These are phyloP conservation scores for Coluber constrictor DNA, from an alignment of 2,797 vertebrate species.

Conservation along the genomic window DNA sequence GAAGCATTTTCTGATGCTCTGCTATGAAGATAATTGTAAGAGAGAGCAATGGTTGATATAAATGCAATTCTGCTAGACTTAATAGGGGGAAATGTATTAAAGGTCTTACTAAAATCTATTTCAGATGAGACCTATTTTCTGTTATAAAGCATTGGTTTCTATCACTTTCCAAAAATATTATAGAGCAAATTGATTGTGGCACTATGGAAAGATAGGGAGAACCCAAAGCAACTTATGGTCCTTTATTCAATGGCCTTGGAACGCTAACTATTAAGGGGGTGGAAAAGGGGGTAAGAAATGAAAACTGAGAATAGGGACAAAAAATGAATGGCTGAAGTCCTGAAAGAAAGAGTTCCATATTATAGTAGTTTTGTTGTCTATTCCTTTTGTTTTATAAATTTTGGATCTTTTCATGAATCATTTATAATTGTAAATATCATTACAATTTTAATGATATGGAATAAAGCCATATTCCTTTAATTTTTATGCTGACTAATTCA, in stretches of 20 bases:
- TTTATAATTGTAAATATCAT: constrained; percentile 26
- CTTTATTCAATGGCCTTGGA: background rate
- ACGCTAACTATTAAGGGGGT: background rate
- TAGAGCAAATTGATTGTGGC: background rate
- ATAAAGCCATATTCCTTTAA: constrained; percentile 54
- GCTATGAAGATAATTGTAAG: background rate
- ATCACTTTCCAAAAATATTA: background rate
- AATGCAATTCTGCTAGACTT: background rate
- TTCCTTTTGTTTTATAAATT: constrained; percentile 21
- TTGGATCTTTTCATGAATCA: constrained; percentile 47
- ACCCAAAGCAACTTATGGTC: background rate
- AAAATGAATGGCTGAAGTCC: background rate
- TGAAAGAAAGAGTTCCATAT: background rate
- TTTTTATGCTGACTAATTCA: constrained; percentile 20
- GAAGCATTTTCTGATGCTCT: background rate
- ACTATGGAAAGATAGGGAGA: background rate
- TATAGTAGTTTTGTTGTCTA: background rate
- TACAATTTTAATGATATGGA: constrained; percentile 20
- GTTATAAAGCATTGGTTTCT: background rate
- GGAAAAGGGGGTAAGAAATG: background rate
- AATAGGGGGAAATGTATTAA: background rate
- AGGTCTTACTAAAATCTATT: background rate
- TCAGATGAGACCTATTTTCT: background rate
- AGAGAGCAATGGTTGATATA: background rate
- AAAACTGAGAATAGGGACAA: background rate